Evolutionary conservation across 2,113 vertebrate genomes (phyloP).

Genomic region (Stictonetta naevosa): DNA sequence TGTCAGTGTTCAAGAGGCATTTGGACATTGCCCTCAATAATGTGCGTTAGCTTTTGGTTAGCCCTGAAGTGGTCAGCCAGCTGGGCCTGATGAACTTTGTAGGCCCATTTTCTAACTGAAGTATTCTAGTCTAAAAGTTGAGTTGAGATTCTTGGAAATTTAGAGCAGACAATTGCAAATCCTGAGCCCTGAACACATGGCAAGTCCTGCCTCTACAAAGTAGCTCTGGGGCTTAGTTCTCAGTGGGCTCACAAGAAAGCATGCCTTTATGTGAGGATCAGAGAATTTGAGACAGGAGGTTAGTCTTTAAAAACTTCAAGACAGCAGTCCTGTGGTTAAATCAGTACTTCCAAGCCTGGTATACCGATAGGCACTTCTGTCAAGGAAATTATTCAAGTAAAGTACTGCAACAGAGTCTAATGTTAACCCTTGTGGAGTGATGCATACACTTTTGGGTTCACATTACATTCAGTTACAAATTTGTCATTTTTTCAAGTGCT

Average conservation of each 20-base stretch:
- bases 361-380: not conserved
- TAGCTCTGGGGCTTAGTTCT: not conserved
- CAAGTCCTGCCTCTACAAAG: not conserved
- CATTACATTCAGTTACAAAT: not conserved
- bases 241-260: not conserved
- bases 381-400: not conserved
- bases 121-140: not conserved
- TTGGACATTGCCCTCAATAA: not conserved
- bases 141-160: not conserved
- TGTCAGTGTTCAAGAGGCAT: not conserved
- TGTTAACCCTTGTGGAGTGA: not conserved
- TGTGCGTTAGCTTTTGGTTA: not conserved
- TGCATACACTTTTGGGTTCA: not conserved
- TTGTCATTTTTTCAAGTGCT: not conserved
- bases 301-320: slow-evolving; percentile 7
- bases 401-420: not conserved
- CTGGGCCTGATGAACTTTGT: not conserved
- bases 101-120: not conserved
- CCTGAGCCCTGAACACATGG: not conserved
- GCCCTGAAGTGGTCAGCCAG: not conserved
- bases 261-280: not conserved
- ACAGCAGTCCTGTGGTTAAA: not conserved
- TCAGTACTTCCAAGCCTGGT: not conserved
- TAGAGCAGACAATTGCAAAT: not conserved
- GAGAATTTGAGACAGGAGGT: not conserved